phyloP scores from a whole-genome alignment of 2,888 invertebrate genomes.

The Neoascia interrupta region DNA sequence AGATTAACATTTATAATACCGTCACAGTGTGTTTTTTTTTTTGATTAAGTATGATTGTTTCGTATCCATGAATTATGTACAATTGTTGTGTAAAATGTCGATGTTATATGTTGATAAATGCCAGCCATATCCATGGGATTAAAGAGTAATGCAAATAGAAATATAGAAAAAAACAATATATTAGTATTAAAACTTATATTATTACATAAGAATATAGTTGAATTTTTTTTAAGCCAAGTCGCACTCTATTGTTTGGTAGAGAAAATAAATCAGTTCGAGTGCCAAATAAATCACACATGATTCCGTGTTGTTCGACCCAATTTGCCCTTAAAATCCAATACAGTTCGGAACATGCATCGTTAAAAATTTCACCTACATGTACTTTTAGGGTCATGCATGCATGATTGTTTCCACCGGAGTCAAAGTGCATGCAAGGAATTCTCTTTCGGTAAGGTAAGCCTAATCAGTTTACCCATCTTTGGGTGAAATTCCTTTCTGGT shows the following conservation, averaged over 20 bases:
- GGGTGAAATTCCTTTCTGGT: constrained; percentile 15
- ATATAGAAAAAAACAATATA: not conserved
- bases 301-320: constrained; percentile 10
- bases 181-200: not conserved
- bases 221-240: no score
- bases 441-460: constrained; percentile 4
- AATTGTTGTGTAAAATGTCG: constrained; percentile 37
- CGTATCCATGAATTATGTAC: constrained; percentile 41
- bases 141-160: constrained; percentile 21
- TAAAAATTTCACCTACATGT: constrained; percentile 42
- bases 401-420: constrained; percentile 22
- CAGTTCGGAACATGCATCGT: constrained; percentile 27
- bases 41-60: constrained; percentile 10
- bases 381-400: constrained; percentile 34
- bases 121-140: constrained; percentile 22
- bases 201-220: not conserved
- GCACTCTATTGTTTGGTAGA: constrained; percentile 9
- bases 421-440: constrained; percentile 44
- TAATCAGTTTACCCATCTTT: constrained; percentile 54
- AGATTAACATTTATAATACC: constrained; percentile 7
- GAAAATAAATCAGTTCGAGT: no score
- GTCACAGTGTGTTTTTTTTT: constrained; percentile 9
- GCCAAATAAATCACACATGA: no score
- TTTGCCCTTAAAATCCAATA: constrained; percentile 9
- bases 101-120: constrained; percentile 25